Percentiles rank a stretch among this genome's conserved stretches.
Evolutionary conservation across 2,888 invertebrate genomes (phyloP).

Genomic region (Mythimna pallens): DNA sequence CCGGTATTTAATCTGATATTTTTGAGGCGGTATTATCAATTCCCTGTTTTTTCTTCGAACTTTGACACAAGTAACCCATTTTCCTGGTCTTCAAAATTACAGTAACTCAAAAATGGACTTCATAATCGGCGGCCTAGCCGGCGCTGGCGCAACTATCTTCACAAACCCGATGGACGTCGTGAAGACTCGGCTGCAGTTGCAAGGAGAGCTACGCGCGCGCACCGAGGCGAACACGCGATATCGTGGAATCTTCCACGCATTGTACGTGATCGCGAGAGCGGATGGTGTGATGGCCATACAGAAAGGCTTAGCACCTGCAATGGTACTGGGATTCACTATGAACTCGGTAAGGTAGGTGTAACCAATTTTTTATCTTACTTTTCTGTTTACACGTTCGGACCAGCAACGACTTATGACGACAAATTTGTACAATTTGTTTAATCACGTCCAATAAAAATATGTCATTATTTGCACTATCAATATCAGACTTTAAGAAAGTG

Average conservation of each 20-base stretch:
- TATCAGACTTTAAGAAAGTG: no score
- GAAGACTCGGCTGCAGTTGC: slow-evolving; percentile 96
- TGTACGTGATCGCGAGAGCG: slow-evolving; percentile 92
- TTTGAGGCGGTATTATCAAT: no score
- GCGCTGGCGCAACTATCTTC: slow-evolving; percentile 94
- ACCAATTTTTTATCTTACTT: no score
- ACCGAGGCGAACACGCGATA: slow-evolving; percentile 89
- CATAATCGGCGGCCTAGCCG: slow-evolving; percentile 93
- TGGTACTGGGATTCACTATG: slow-evolving; percentile 94
- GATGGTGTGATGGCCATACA: slow-evolving; percentile 95
- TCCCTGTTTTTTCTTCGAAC: no score
- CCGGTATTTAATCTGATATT: no score
- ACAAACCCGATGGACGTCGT: slow-evolving; percentile 97
- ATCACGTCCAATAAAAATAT: no score
- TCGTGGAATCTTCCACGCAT: slow-evolving; percentile 94
- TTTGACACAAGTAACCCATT: not conserved
- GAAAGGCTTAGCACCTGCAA: slow-evolving; percentile 95
- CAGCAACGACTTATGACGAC: no score
- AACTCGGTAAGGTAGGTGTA: slow-evolving; percentile 85
- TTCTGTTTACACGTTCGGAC: no score
- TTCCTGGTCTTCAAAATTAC: slow-evolving; percentile 10
- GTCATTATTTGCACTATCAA: no score
- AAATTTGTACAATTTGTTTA: no score
- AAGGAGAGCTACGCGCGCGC: slow-evolving; percentile 93
- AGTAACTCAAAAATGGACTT: slow-evolving; percentile 91